Percentiles rank a stretch among this genome's conserved stretches.
Conservation (phyloP, 2,888 invertebrate genomes). For the Erebia epiphron region DNA sequence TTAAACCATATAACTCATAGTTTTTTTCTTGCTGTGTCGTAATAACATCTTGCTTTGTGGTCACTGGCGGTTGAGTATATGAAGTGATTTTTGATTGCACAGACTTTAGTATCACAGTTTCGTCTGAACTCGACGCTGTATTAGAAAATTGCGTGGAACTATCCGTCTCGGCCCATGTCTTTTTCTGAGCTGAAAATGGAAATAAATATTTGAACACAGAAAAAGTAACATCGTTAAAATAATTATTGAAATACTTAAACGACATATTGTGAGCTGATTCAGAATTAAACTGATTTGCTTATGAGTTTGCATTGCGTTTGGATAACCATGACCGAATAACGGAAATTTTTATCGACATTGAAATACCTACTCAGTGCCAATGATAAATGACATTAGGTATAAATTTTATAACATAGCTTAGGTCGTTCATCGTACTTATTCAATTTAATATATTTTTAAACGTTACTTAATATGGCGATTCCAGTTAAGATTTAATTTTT, state of each 20-base stretch:
- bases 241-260: constrained; percentile 52
- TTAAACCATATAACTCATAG: constrained; percentile 59
- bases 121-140: constrained; percentile 63
- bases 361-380: constrained; percentile 37
- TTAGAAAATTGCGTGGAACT: constrained; percentile 66
- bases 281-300: constrained; percentile 49
- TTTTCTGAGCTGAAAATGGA: constrained; percentile 75
- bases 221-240: constrained; percentile 55
- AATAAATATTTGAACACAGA: constrained; percentile 59
- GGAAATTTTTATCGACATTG: constrained; percentile 67
- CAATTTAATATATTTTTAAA: background rate
- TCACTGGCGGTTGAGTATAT: constrained; percentile 63
- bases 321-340: constrained; percentile 42
- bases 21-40: constrained; percentile 52
- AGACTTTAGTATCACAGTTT: constrained; percentile 61
- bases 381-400: constrained; percentile 31
- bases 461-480: too few species aligned
- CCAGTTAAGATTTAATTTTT: too few species aligned
- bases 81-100: constrained; percentile 62
- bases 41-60: constrained; percentile 56
- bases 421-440: background rate
- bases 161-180: constrained; percentile 72
- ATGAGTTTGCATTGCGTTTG: constrained; percentile 25
- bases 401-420: background rate
- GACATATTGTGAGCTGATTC: constrained; percentile 52